Evolutionary conservation across 2,113 vertebrate genomes (phyloP).

Genomic region (Oncorhynchus kisutch): DNA sequence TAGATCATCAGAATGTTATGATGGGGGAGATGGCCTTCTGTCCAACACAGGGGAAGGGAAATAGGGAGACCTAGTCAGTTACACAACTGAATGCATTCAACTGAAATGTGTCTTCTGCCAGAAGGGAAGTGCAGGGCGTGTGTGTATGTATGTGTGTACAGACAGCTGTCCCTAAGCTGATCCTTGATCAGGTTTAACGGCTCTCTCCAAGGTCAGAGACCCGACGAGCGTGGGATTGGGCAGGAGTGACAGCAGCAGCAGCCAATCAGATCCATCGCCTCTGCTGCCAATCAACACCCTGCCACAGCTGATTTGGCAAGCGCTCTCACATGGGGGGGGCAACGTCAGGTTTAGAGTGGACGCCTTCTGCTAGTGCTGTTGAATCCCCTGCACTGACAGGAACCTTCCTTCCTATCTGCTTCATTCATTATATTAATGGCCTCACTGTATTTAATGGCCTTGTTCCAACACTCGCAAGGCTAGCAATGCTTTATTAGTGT

Average conservation of each 20-base stretch:
- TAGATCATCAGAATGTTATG: too few species aligned
- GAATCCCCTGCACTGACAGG: too few species aligned
- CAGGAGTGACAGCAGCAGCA: conserved; percentile 5
- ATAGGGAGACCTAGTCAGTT: not conserved
- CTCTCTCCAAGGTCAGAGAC: conserved; percentile 16
- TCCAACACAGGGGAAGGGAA: conserved; percentile 10
- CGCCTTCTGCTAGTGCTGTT: too few species aligned
- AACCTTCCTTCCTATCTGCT: too few species aligned
- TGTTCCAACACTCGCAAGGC: too few species aligned
- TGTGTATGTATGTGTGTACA: not conserved
- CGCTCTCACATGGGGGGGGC: not conserved
- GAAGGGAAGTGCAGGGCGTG: not conserved
- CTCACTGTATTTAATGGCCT: too few species aligned
- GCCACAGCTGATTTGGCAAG: not conserved
- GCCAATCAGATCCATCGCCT: conserved; percentile 1
- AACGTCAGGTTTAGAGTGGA: not conserved
- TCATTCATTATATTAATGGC: too few species aligned
- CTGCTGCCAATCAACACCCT: not conserved
- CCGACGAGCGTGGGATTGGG: not conserved
- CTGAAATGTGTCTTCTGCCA: too few species aligned
- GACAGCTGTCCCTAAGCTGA: conserved; percentile 15
- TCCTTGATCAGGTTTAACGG: conserved; percentile 7
- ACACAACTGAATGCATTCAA: too few species aligned
- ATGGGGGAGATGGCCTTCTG: conserved; percentile 40
- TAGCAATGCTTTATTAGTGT: too few species aligned